Conservation (phyloP, 2,888 invertebrate genomes). For the Andrena trimmerana region DNA sequence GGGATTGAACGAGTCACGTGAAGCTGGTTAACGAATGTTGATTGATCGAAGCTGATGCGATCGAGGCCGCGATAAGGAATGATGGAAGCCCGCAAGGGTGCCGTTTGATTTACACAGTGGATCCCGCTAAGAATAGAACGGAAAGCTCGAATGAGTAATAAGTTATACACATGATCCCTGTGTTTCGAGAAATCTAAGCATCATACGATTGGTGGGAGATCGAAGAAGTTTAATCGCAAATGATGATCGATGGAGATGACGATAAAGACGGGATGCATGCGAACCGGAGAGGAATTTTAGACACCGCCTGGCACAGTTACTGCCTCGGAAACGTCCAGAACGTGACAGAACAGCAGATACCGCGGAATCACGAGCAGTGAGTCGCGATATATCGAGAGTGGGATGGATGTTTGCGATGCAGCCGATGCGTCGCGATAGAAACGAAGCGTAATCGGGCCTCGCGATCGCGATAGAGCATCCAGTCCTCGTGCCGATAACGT, state of each 20-base stretch:
- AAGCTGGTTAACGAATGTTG: constrained; percentile 6
- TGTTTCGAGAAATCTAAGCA: background rate
- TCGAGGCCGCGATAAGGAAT: constrained; percentile 3
- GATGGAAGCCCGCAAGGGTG: background rate
- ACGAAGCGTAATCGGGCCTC: constrained; percentile 29
- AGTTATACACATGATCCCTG: too few relatives aligned
- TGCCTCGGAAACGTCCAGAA: background rate
- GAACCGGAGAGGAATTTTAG: background rate
- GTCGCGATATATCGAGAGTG: background rate
- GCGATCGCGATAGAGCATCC: constrained; percentile 41
- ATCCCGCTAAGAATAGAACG: background rate
- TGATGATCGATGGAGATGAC: background rate
- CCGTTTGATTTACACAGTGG: background rate
- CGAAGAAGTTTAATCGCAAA: background rate
- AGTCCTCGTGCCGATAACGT: constrained; percentile 41
- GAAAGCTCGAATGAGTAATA: background rate
- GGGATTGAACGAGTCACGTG: background rate
- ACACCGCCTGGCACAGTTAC: background rate
- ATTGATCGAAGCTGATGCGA: constrained; percentile 16
- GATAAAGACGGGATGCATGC: background rate
- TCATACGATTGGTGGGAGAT: background rate
- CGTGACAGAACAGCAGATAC: background rate
- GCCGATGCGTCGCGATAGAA: constrained; percentile 24
- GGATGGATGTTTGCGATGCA: constrained; percentile 23
- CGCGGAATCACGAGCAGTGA: background rate